Evolutionary conservation across 2,797 vertebrate species (phyloP).

Genomic region (Rachycentron canadum): DNA sequence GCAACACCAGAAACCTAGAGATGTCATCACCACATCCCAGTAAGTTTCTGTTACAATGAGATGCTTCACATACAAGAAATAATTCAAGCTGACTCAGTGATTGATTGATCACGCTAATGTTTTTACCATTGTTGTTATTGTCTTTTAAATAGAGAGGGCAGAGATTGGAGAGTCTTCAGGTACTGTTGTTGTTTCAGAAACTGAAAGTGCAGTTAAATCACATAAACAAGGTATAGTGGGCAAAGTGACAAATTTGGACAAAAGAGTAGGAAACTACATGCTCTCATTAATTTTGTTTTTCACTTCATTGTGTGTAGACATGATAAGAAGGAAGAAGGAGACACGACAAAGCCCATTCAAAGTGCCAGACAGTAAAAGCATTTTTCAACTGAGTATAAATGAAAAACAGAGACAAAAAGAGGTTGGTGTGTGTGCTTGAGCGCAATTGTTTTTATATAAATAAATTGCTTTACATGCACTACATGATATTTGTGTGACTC

Average conservation of each 20-base stretch:
- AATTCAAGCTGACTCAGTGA: background rate
- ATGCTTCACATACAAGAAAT: background rate
- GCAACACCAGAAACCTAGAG: background rate
- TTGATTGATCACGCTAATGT: background rate
- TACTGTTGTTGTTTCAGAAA: conserved; percentile 10
- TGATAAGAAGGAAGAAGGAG: conserved; percentile 36
- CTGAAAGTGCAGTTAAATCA: conserved; percentile 23
- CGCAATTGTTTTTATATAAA: background rate
- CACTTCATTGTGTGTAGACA: conserved; percentile 25
- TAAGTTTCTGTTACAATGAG: conserved; percentile 29
- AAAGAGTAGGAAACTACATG: background rate
- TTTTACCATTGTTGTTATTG: background rate
- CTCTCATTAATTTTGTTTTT: background rate
- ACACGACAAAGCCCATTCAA: conserved; percentile 87
- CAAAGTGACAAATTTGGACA: background rate
- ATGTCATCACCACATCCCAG: conserved; percentile 46
- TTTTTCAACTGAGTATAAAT: conserved; percentile 82
- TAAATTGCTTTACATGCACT: background rate
- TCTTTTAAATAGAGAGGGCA: conserved; percentile 33
- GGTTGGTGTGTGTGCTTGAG: conserved; percentile 70
- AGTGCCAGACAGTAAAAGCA: conserved; percentile 77
- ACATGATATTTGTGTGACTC: background rate
- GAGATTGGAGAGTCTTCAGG: conserved; percentile 1
- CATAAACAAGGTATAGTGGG: conserved; percentile 45
- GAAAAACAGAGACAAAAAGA: conserved; percentile 76